Base-by-base conservation (phyloP, 1,140 invertebrate species). In the Battus philenor region DNA sequence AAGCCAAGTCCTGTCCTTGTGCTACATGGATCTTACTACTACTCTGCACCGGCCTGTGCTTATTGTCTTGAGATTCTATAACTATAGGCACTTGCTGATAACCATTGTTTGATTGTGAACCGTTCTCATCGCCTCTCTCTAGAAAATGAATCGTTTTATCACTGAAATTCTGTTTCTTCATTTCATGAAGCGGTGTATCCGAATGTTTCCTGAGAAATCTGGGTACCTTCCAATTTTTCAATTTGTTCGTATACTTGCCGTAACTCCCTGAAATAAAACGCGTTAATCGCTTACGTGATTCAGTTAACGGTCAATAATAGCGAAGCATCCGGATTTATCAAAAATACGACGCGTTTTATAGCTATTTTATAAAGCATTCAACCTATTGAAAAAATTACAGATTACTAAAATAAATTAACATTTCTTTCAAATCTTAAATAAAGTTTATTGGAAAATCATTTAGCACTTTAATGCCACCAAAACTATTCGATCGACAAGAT, bases 31-130 rank as follows among this genome's bases (percentile, higher is more conserved):
- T 55, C 50, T 79, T 83, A 46, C 68, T 83, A 26, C 50, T 60
- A 48, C 74, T 76, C 29, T 73, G 72, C 16, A 59, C 15, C 2
- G 65, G 70, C 46, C 62, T 70, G 5, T 47, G 43, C 48, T 77
- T 85, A 48, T 63, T 74, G 46, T 87, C 80, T 50, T 83, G 75
- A 61, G 86, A 87, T 86, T 91, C 90, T 59, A 91, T 90, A 9
- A 91, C 87, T 32, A 90, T 88, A 34, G 90, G 90, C 46, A 91
- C 87, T 86, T 89, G 88, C 41, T 89, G 88, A 54, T 90, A 90
- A 33, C 88, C 88, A 32, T 87, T 84, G 44, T 63, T 84, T 2
- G 68, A 79, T 20, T 74, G 79, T 24, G 52, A 41, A 10, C 39
- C 55, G 16, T 24, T 29, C 1, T 50, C 60, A n/a, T 73, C 74